phyloP scores from a whole-genome alignment of 2,797 vertebrate genomes.

The Amblyraja radiata region DNA sequence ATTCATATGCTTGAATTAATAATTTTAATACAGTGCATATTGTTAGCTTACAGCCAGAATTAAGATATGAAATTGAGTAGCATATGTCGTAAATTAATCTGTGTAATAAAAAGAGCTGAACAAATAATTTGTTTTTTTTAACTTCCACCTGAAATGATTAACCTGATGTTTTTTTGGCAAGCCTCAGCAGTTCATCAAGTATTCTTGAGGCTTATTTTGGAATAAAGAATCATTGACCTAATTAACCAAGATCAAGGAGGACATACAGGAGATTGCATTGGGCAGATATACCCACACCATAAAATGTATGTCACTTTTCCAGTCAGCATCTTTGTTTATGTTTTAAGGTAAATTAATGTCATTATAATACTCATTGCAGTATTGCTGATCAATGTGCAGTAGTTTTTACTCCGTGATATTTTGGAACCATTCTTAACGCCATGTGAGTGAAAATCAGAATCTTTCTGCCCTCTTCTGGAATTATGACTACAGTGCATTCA shows the following conservation, averaged over 20 bases:
- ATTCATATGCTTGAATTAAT: neutral
- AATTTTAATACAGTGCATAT: neutral
- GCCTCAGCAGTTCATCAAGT: neutral
- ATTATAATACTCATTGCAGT: neutral
- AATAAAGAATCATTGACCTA: neutral
- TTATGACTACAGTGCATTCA: neutral
- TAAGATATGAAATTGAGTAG: neutral
- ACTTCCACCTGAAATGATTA: no score
- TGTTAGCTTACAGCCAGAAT: neutral
- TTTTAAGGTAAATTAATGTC: neutral
- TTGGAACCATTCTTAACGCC: neutral
- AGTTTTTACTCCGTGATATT: neutral
- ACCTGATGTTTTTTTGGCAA: neutral
- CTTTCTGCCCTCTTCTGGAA: slow-evolving; percentile 17
- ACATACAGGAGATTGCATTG: neutral
- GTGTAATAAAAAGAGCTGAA: neutral
- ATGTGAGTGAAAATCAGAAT: neutral
- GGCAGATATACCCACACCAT: no score
- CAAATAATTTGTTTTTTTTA: neutral
- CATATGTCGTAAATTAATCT: neutral
- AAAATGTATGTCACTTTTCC: neutral
- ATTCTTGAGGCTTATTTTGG: neutral
- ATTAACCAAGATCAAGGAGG: neutral
- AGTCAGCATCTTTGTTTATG: neutral
- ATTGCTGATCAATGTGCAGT: neutral